Evolutionary conservation across 1,140 invertebrate species (phyloP), one percentile per base, ranked within the genome.

Genomic region (Sminthurides bifidus): DNA sequence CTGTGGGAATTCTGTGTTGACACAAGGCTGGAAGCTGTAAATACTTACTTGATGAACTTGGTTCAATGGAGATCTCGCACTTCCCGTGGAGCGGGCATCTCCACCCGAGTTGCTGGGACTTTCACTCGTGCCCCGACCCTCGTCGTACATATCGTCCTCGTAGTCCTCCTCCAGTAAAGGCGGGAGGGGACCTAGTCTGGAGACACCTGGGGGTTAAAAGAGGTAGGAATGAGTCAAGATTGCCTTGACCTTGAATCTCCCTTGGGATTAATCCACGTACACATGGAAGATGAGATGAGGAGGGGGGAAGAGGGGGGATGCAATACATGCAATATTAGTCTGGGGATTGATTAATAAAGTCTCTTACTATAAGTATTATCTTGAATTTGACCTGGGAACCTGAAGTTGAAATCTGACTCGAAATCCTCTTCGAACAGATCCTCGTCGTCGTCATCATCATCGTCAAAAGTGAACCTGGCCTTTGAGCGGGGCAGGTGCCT

Each of bases 321-420:
- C 33, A 35, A n/a, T 35, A 35, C 10, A 35, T 35, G 33, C n/a
- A 35, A 10, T 35, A 35, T 35, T 35, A 12, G n/a, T 12, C 10
- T 10, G 10, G 33, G 10, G n/a, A 35, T 35, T 35, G n/a, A n/a
- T 8, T n/a, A 43, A 43, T 12, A 43, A 24, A 38, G 10, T 15
- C 1, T 23, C 61, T 61, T 54, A 65, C 63, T 65, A 49, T 65
- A 65, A 19, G 54, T 65, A 29, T 65, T 59, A 35, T 65, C 63
- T 41, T 57, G 57, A n/a, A 65, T 60, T 46, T 65, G 63, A 38
- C 35, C 49, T 5, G 63, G 63, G 37, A 59, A 65, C 21, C 63
- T 30, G 24, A 65, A 61, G 44, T 65, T 61, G 40, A 65, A 61
- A 35, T 65, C 63, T 6, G 58, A 54, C 21, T 65, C 63, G 38